These are phyloP conservation scores for Anser cygnoides DNA, from an alignment of 2,113 vertebrate genomes.

Conservation along the genomic window DNA sequence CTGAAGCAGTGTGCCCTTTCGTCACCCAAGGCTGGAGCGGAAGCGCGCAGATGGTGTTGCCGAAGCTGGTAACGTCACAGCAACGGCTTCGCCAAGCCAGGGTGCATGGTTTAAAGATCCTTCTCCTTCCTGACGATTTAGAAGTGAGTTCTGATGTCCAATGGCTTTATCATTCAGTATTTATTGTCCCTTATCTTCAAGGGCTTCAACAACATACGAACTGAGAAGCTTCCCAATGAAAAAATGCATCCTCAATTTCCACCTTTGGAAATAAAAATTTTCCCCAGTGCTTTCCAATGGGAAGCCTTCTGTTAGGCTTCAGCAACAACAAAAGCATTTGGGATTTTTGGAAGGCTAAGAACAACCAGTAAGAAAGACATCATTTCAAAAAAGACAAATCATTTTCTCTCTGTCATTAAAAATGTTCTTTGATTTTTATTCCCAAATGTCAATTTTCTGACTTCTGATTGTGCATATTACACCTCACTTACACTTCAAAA, in stretches of 20 bases:
- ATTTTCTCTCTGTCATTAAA: background rate
- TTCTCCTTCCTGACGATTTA: background rate
- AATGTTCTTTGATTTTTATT: fast-evolving
- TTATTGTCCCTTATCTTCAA: background rate
- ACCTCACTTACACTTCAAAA: background rate
- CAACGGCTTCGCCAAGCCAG: background rate
- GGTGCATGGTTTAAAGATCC: background rate
- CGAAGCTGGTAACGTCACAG: background rate
- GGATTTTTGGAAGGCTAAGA: background rate
- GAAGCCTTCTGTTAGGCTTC: background rate
- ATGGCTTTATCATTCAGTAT: background rate
- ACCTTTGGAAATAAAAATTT: background rate
- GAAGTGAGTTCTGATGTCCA: background rate
- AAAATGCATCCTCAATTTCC: background rate
- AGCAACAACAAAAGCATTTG: background rate
- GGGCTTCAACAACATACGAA: background rate
- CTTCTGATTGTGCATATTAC: fast-evolving
- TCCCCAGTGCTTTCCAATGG: background rate
- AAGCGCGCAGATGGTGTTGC: background rate
- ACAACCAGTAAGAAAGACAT: background rate
- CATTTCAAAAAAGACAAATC: background rate
- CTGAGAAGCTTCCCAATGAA: background rate
- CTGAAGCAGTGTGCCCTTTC: fast-evolving
- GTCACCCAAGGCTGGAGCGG: background rate
- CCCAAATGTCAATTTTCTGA: background rate